A percentile compares a stretch with the other conserved stretches of the same genome.
Conservation (phyloP, 2,888 invertebrate genomes). For the Scaptomyza reducta region DNA sequence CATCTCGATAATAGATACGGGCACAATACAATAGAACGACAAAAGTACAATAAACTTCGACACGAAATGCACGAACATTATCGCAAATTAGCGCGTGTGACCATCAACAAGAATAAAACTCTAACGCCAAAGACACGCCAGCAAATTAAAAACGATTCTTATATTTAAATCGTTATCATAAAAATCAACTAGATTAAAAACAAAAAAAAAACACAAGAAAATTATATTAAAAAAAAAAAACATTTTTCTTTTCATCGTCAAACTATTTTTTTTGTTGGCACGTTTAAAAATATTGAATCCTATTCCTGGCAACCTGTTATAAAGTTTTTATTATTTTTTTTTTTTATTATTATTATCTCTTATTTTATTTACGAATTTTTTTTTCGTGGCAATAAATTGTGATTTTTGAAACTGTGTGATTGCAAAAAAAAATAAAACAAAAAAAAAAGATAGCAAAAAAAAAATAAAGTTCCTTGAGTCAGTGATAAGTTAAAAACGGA, state of each 20-base stretch:
- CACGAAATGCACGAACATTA: constrained; percentile 47
- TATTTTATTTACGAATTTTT: constrained; percentile 34
- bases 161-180: constrained; percentile 14
- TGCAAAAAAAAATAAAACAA: constrained; percentile 51
- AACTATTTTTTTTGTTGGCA: constrained; percentile 25
- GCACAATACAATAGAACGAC: background rate
- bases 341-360: constrained; percentile 1
- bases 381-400: constrained; percentile 65
- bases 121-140: constrained; percentile 46
- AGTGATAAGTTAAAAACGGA: constrained; percentile 65
- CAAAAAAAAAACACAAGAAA: background rate
- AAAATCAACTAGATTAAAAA: constrained; percentile 23
- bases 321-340: constrained; percentile 1
- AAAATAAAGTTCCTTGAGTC: constrained; percentile 77
- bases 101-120: constrained; percentile 16
- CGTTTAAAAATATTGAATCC: constrained; percentile 9
- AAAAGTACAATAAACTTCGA: background rate
- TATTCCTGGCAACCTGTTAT: constrained; percentile 21
- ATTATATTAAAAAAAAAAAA: background rate
- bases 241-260: background rate
- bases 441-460: constrained; percentile 48
- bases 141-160: constrained; percentile 20
- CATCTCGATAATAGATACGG: constrained; percentile 1
- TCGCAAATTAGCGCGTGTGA: constrained; percentile 39
- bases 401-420: constrained; percentile 74